Base-by-base conservation (phyloP, 2,113 vertebrate genomes). In the Haemorhous mexicanus region DNA sequence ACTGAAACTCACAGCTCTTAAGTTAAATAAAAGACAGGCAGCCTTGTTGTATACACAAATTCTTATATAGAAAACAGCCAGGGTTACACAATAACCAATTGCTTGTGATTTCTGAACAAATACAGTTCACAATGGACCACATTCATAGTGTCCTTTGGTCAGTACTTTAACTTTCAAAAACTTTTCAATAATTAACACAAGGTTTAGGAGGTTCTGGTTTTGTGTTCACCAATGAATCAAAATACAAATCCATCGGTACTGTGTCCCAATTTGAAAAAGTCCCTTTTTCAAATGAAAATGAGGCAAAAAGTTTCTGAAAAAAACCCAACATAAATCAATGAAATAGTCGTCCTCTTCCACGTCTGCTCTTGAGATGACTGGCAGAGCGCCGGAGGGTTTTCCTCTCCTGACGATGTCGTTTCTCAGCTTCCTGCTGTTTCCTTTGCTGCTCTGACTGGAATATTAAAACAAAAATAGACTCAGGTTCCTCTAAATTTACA, bases 381-480 rank as follows among this genome's bases (percentile, higher is more conserved):
- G 99, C 99, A 0, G 99, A 97, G 26, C 99, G 98, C 11, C 99
- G 96, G 77, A 99, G 98, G 59, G 98, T 97, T 91, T 96, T 99
- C 95, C 99, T 98, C 95, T 99, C 99, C 62, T 98, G 98, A 19
- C 98, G 98, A 96, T 99, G 99, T 9, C 82, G 98, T 23, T 97
- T 97, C 96, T 99, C 99, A 1, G 99, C 99, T 96, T 98, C 98
- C 87, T 99, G 99, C 84, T 98, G 99, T 93, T 97, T 96, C 97
- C 94, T 98, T 78, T 99, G 99, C 93, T 99, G 98, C 91, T 99
- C 99, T 4, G 99, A 98, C 99, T 99, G 91, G 44, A 94, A 94
- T 84, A 77, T 43, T 21, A 61, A 86, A 50, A 64, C 8, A 91
- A 74, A 96, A 96, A 79, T 10, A 81, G 33, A 73, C 7, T 95